phyloP scores from a whole-genome alignment of 2,113 vertebrate genomes.

The Paraplagusia blochii region DNA sequence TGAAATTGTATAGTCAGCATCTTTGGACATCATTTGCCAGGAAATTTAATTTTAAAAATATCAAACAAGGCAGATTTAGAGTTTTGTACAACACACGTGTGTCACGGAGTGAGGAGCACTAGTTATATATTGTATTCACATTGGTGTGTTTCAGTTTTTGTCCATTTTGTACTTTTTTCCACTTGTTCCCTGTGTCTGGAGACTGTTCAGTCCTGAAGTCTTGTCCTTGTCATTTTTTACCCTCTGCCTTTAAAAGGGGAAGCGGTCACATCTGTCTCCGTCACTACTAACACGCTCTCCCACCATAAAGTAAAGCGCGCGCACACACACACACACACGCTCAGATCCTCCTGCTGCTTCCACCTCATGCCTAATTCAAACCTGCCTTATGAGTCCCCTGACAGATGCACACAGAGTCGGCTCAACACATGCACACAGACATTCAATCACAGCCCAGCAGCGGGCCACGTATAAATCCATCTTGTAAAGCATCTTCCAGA shows the following conservation, averaged over 20 bases:
- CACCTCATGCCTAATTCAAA: conserved; percentile 74
- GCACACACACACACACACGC: conserved; percentile 33
- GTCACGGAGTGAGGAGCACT: too few relatives aligned
- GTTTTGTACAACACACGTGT: conserved; percentile 46
- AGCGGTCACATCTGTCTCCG: conserved; percentile 70
- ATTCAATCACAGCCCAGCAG: conserved; percentile 69
- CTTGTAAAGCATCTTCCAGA: conserved; percentile 65
- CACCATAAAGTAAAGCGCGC: conserved; percentile 65
- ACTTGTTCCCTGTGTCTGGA: conserved; percentile 21
- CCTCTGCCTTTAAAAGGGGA: conserved; percentile 47
- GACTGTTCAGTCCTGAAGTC: conserved; percentile 43
- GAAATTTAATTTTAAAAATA: too few relatives aligned
- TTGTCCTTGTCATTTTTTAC: conserved; percentile 58
- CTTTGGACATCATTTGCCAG: too few relatives aligned
- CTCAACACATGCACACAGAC: conserved; percentile 74
- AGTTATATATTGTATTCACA: too few relatives aligned
- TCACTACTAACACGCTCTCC: conserved; percentile 70
- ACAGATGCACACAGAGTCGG: conserved; percentile 54
- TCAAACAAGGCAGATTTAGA: too few relatives aligned
- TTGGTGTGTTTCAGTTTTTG: not conserved
- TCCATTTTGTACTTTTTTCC: conserved; percentile 18
- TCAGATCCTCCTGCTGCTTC: conserved; percentile 46
- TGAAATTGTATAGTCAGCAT: too few relatives aligned
- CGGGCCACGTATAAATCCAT: conserved; percentile 68
- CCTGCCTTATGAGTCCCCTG: conserved; percentile 73